These are phyloP conservation scores for Colletes gigas DNA, from an alignment of 1,140 invertebrate genomes.

Conservation along the genomic window DNA sequence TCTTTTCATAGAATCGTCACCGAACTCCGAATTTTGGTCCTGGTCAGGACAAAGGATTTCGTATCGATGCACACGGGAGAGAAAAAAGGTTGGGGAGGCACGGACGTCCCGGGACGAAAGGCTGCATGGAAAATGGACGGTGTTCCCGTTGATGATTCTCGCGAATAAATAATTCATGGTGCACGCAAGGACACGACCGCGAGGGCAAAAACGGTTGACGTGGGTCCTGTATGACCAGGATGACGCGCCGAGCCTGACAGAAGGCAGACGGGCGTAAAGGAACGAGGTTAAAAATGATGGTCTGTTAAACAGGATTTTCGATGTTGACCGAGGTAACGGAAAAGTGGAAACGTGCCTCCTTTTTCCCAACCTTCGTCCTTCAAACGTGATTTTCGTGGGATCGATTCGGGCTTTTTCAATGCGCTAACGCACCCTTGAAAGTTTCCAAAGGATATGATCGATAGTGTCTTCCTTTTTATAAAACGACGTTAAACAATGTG, in stretches of 20 bases:
- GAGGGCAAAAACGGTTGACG: slow-evolving; percentile 33
- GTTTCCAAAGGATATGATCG: background rate
- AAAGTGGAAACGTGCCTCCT: slow-evolving; percentile 15
- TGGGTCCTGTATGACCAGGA: slow-evolving; percentile 61
- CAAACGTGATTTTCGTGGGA: slow-evolving; percentile 32
- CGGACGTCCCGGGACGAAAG: background rate
- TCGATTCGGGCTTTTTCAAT: background rate
- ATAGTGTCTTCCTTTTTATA: background rate
- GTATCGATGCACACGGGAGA: background rate
- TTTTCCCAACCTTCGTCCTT: slow-evolving; percentile 1
- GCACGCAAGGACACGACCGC: slow-evolving; percentile 43
- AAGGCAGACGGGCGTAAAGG: slow-evolving; percentile 71
- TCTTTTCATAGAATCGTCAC: background rate
- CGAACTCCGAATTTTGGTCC: slow-evolving; percentile 38
- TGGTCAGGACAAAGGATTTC: slow-evolving; percentile 1
- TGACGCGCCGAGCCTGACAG: slow-evolving; percentile 70
- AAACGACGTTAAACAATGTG: too few species aligned
- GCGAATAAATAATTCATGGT: slow-evolving; percentile 74
- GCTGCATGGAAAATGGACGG: slow-evolving; percentile 66
- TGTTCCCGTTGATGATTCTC: slow-evolving; percentile 52
- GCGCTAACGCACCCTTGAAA: too few species aligned
- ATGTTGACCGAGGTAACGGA: slow-evolving; percentile 62
- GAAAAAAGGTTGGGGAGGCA: background rate
- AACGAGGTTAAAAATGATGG: slow-evolving; percentile 68
- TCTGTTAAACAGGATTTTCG: slow-evolving; percentile 66